Percentiles rank a stretch among this genome's conserved stretches.
Conservation (phyloP, 2,888 invertebrate genomes). For the Cheilosia urbana region DNA sequence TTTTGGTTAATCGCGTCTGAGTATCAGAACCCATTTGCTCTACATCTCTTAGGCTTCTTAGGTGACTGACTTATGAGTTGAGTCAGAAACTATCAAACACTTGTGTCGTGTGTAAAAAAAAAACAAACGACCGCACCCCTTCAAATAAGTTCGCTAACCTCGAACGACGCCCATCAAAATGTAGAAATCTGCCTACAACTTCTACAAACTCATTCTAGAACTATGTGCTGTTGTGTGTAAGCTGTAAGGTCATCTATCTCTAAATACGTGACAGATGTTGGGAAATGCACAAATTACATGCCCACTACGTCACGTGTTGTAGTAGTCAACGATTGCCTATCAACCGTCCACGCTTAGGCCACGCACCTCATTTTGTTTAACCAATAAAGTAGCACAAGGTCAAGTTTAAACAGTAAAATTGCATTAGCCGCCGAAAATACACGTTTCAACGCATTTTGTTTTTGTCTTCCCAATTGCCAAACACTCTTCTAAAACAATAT, state of each 20-base stretch:
- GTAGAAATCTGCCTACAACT: not conserved
- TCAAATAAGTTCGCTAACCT: too few species aligned
- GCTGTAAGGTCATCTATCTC: too few species aligned
- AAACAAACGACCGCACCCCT: too few species aligned
- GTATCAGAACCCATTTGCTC: too few species aligned
- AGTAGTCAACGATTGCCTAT: not conserved
- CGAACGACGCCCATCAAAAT: too few species aligned
- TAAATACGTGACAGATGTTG: not conserved
- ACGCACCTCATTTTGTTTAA: not conserved
- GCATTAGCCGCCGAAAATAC: constrained; percentile 9
- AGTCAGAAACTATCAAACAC: too few species aligned
- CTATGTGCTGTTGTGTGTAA: too few species aligned
- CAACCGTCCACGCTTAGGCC: not conserved
- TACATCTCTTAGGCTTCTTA: too few species aligned
- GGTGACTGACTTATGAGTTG: too few species aligned
- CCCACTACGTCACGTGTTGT: not conserved
- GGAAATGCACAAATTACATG: not conserved
- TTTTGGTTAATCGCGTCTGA: too few species aligned
- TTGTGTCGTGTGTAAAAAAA: too few species aligned
- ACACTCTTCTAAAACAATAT: not conserved
- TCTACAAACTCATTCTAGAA: not conserved
- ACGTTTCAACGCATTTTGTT: not conserved
- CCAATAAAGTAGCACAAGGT: constrained; percentile 23
- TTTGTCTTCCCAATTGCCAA: constrained; percentile 3
- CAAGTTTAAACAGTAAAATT: constrained; percentile 20